These are phyloP conservation scores for Porites australiensis DNA, from an alignment of 64 coral and sea anemone genomes.

Conservation along the genomic window DNA sequence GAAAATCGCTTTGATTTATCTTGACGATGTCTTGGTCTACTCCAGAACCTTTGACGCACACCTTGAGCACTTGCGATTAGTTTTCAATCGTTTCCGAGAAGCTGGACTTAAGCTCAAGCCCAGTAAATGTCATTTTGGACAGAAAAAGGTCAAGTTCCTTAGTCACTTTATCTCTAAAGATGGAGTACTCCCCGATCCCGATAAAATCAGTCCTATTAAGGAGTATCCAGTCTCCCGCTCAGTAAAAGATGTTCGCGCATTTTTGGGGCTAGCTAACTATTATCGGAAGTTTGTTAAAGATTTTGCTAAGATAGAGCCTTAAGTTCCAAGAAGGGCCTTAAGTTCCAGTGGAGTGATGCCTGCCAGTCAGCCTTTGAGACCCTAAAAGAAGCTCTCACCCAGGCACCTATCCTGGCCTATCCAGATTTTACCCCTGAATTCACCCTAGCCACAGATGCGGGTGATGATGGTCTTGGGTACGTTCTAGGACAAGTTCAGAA, in stretches of 20 bases:
- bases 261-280: constrained; percentile 29
- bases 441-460: not conserved
- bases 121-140: constrained; percentile 21
- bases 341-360: not conserved
- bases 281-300: not conserved
- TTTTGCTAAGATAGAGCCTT: not conserved
- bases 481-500: constrained; percentile 17
- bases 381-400: constrained; percentile 9
- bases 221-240: not conserved
- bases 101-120: constrained; percentile 32
- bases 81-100: constrained; percentile 7
- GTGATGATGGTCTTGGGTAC: not conserved
- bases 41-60: constrained; percentile 26
- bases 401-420: constrained; percentile 40
- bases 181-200: not conserved
- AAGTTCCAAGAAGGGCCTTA: not conserved
- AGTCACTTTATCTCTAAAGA: constrained; percentile 6
- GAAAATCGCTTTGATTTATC: too few relatives aligned
- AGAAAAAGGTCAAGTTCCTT: not conserved
- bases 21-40: too few relatives aligned
- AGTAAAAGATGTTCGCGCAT: constrained; percentile 20
- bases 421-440: constrained; percentile 7
- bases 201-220: constrained; percentile 4
- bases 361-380: constrained; percentile 40
- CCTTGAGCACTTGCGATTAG: not conserved